phyloP scores from a whole-genome alignment of 2,888 invertebrate species.

The Microctonus aethiopoides region DNA sequence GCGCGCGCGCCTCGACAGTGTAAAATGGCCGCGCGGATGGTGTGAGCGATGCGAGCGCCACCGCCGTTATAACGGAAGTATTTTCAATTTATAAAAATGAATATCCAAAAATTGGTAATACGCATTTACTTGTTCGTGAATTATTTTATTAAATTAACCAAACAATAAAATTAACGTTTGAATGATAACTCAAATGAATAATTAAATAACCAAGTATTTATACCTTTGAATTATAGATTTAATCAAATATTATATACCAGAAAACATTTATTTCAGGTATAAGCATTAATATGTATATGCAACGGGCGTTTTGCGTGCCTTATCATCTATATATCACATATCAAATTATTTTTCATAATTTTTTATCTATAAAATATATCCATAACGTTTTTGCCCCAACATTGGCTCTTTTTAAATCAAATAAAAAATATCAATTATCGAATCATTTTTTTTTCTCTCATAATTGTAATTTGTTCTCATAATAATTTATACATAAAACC shows the following conservation, averaged over 20 bases:
- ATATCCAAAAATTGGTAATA: too few relatives aligned
- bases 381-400: conserved; percentile 35
- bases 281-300: conserved; percentile 27
- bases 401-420: not conserved
- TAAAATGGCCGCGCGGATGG: conserved; percentile 9
- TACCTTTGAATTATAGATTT: conserved; percentile 46
- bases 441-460: conserved; percentile 37
- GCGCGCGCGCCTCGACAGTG: too few relatives aligned
- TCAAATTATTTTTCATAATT: conserved; percentile 48
- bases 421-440: conserved; percentile 50
- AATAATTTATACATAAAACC: not conserved
- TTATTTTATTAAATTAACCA: too few relatives aligned
- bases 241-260: conserved; percentile 56
- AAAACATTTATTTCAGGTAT: conserved; percentile 50
- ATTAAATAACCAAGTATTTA: not conserved
- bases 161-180: not conserved
- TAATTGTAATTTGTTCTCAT: not conserved
- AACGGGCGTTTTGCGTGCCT: conserved; percentile 51
- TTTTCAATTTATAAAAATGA: too few relatives aligned
- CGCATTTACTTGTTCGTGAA: too few relatives aligned
- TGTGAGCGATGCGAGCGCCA: too few relatives aligned
- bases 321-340: conserved; percentile 59
- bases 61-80: too few relatives aligned
- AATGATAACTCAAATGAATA: not conserved
- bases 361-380: conserved; percentile 42